phyloP scores from a whole-genome alignment of 2,888 invertebrate genomes.

The Eupithecia exiguata region DNA sequence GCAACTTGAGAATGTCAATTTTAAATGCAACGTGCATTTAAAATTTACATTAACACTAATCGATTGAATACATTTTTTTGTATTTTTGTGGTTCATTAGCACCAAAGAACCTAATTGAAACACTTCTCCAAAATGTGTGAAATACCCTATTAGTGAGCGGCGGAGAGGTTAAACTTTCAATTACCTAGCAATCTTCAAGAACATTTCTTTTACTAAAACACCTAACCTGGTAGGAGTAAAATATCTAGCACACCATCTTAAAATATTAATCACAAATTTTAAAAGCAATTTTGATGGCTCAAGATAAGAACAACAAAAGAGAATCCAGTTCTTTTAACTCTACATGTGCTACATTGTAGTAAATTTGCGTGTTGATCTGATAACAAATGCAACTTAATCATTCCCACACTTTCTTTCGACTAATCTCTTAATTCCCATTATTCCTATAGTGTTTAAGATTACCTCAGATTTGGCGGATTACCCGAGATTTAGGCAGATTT shows the following conservation, averaged over 20 bases:
- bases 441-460: slow-evolving; percentile 37
- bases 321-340: slow-evolving; percentile 4
- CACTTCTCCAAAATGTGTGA: no score
- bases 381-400: slow-evolving; percentile 31
- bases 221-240: neutral
- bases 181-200: neutral
- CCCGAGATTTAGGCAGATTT: slow-evolving; percentile 14
- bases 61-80: no score
- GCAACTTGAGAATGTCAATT: no score
- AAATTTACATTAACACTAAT: no score
- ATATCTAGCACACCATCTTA: neutral
- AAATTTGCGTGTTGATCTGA: slow-evolving; percentile 35
- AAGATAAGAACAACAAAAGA: slow-evolving; percentile 22
- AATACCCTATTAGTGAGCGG: no score
- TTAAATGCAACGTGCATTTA: no score
- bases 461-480: slow-evolving; percentile 33
- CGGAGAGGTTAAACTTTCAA: no score
- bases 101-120: no score
- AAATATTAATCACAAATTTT: neutral
- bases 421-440: slow-evolving; percentile 32
- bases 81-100: no score
- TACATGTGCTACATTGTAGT: slow-evolving; percentile 28
- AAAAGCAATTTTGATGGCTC: slow-evolving; percentile 7
- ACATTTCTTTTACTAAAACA: neutral
- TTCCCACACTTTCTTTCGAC: slow-evolving; percentile 44